Evolutionary conservation across 2,797 vertebrate species (phyloP).

Genomic region (Lutjanus argentimaculatus): DNA sequence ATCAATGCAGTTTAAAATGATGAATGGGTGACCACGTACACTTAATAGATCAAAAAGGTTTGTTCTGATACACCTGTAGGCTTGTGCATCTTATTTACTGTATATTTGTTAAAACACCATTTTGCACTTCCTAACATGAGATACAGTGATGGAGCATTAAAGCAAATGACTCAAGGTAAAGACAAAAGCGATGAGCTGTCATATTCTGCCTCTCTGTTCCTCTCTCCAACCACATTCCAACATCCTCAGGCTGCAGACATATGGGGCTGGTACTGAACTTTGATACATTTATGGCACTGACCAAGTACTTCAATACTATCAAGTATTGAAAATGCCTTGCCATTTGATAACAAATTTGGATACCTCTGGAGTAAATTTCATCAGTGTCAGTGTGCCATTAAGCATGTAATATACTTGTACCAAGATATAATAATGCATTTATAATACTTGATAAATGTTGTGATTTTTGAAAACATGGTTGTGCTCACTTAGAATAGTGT

Average conservation of each 20-base stretch:
- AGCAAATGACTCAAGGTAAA: not conserved
- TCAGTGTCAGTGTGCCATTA: too few species aligned
- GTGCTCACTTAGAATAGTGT: too few species aligned
- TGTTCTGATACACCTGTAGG: constrained; percentile 2
- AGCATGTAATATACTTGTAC: too few species aligned
- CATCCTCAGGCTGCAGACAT: too few species aligned
- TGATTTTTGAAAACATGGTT: not conserved
- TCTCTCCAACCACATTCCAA: not conserved
- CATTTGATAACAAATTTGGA: too few species aligned
- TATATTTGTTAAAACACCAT: not conserved
- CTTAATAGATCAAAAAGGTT: constrained; percentile 6
- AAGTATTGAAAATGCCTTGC: too few species aligned
- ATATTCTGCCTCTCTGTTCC: not conserved
- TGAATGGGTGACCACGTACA: constrained; percentile 12
- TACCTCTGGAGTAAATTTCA: too few species aligned
- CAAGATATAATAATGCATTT: too few species aligned
- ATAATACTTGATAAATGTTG: too few species aligned
- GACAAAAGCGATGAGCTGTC: not conserved
- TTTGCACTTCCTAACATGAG: not conserved
- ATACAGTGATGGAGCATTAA: not conserved
- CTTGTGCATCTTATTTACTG: not conserved
- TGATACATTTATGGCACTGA: too few species aligned
- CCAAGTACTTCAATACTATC: too few species aligned
- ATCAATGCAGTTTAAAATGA: constrained; percentile 38
- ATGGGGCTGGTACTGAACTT: too few species aligned